Evolutionary conservation across 2,113 vertebrate genomes (phyloP), one percentile per base, ranked within the genome.

Genomic region (Turdus rufiventris): DNA sequence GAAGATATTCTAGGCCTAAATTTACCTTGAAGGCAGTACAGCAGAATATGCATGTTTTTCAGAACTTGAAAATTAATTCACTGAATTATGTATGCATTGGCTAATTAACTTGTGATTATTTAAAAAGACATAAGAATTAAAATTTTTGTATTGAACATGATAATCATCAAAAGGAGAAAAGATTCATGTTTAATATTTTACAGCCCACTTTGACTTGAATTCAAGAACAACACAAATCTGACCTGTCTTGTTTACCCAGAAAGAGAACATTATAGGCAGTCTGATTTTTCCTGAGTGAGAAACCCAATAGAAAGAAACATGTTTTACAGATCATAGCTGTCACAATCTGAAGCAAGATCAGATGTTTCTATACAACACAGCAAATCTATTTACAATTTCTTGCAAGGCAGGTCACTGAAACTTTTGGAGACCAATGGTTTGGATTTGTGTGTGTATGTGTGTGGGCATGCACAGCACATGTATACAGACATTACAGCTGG

Each of bases 71-170:
- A 95, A 85, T 93, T 87, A 88, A 88, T 81, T 63, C 33, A 53
- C 67, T 97, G 93, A 93, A 96, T 98, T 96, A 96, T 79, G 24
- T 96, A 96, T 81, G 26, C 80, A 92, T 89, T 79, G 79, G 57
- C 31, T 92, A 96, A 97, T 96, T 94, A 96, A 93, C 75, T 94
- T 91, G 58, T 50, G 68, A 84, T 80, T 94, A 71, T 93, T 89
- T 84, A 60, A 89, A 91, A 91, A 83, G 18, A 60, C 50, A 60
- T 5, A 40, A 14, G 13, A 43, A 58, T 45, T 85, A 65, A 88
- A 91, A 84, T 70, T 74, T 86, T 63, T 58, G 26, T 17, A 40
- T 14, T 76, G 54, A 18, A 57, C 18, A 36, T 58, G 20, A 20
- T 28, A 31, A 34, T 54, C 6, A 16, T 3, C 40, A 45, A 23